These are phyloP conservation scores for Chlorocebus sabaeus DNA, from an alignment of 2,113 vertebrate genomes.

Conservation along the genomic window DNA sequence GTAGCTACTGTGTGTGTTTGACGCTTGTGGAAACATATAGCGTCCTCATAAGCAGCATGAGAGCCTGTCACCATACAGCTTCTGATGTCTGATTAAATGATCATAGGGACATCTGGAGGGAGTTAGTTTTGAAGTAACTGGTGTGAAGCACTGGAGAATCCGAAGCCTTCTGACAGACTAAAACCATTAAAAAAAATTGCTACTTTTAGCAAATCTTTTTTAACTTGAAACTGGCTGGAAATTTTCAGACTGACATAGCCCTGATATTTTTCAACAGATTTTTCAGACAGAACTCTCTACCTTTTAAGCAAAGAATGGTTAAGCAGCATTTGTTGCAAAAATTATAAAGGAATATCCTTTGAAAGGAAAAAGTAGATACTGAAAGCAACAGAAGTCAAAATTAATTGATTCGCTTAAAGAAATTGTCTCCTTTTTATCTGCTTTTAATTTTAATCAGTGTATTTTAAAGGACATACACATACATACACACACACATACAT, in stretches of 20 bases:
- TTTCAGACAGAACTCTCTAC: slow-evolving; percentile 15
- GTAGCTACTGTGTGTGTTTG: slow-evolving; percentile 76
- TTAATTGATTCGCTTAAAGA: background rate
- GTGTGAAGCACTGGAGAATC: slow-evolving; percentile 74
- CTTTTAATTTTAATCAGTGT: background rate
- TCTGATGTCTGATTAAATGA: slow-evolving; percentile 86
- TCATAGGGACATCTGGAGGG: slow-evolving; percentile 84
- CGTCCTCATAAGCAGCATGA: slow-evolving; percentile 78
- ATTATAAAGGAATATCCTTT: background rate
- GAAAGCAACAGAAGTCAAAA: slow-evolving; percentile 10
- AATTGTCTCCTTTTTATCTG: background rate
- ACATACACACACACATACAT: background rate
- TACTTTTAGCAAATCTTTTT: slow-evolving; percentile 60
- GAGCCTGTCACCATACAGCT: slow-evolving; percentile 79
- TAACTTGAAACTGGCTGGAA: slow-evolving; percentile 62
- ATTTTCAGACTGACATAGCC: slow-evolving; percentile 69
- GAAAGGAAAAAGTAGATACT: background rate
- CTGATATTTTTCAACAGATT: slow-evolving; percentile 55
- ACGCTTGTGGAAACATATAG: slow-evolving; percentile 70
- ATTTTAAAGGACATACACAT: background rate
- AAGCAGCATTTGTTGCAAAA: slow-evolving; percentile 21
- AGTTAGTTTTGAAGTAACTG: slow-evolving; percentile 83
- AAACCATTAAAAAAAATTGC: slow-evolving; percentile 57
- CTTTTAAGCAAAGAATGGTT: slow-evolving; percentile 1
- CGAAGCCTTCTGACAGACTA: slow-evolving; percentile 76